Percentiles rank a stretch among this genome's conserved stretches.
These are phyloP conservation scores for Protobothrops mucrosquamatus DNA, from an alignment of 2,113 vertebrate species.

Conservation along the genomic window DNA sequence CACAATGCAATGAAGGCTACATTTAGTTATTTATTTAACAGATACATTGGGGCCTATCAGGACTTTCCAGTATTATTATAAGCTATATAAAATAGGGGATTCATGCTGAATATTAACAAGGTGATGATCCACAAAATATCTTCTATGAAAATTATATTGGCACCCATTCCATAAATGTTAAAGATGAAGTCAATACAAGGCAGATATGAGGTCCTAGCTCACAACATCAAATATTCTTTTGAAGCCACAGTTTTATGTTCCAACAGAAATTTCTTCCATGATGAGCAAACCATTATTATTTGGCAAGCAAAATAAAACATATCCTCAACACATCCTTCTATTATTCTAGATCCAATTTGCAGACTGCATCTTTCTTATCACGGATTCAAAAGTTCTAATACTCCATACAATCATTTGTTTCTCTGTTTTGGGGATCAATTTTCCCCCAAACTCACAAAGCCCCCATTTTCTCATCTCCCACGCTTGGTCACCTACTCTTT, in stretches of 20 bases:
- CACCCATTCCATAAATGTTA: neutral
- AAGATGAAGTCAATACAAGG: neutral
- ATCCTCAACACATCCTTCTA: neutral
- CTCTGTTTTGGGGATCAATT: neutral
- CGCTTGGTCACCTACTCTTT: neutral
- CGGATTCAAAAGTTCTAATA: neutral
- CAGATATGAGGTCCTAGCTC: neutral
- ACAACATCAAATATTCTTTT: neutral
- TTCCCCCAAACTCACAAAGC: neutral
- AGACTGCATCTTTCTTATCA: neutral
- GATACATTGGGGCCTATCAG: neutral
- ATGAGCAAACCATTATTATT: neutral
- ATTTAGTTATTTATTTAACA: neutral
- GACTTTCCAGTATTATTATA: neutral
- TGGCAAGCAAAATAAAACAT: neutral
- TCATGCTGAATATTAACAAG: neutral
- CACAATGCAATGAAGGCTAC: neutral
- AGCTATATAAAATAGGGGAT: neutral
- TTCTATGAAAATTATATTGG: neutral
- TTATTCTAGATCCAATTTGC: neutral
- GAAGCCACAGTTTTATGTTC: neutral
- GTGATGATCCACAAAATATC: neutral
- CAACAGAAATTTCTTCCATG: neutral
- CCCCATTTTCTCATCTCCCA: neutral
- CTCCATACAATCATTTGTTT: neutral